These are phyloP conservation scores for Bimastos eiseni DNA, from an alignment of 2,888 invertebrate genomes.

Conservation along the genomic window DNA sequence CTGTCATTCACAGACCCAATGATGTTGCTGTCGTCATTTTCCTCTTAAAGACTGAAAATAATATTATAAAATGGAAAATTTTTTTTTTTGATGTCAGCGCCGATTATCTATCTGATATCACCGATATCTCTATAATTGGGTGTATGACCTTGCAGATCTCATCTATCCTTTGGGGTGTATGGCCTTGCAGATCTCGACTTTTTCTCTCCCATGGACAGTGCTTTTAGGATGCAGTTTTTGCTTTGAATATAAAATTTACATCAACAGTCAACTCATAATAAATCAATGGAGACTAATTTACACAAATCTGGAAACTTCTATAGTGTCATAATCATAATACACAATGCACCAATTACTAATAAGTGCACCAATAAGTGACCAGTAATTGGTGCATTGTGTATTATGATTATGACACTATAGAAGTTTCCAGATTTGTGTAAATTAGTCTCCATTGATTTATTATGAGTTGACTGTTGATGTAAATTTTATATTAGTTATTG, in stretches of 20 bases:
- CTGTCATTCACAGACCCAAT: too few species aligned
- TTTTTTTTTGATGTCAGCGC: too few species aligned
- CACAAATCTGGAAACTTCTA: not conserved
- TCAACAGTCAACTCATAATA: not conserved
- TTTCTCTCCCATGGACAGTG: not conserved
- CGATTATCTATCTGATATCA: too few species aligned
- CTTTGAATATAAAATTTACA: not conserved
- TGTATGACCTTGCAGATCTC: too few species aligned
- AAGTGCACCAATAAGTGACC: too few species aligned
- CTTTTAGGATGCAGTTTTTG: not conserved
- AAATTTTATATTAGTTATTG: not conserved
- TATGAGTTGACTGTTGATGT: not conserved
- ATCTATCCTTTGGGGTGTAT: not conserved
- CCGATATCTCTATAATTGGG: too few species aligned
- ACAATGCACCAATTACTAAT: not conserved
- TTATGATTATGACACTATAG: not conserved
- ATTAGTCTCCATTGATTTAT: not conserved
- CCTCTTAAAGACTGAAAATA: too few species aligned
- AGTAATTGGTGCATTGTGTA: not conserved
- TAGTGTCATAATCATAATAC: not conserved
- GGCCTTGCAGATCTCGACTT: too few species aligned
- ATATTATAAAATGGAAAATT: too few species aligned
- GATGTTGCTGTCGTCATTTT: too few species aligned
- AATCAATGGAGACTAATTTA: not conserved
- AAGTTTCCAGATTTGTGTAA: not conserved